Conservation (phyloP, 2,888 invertebrate genomes). For the Spialia ferax region DNA sequence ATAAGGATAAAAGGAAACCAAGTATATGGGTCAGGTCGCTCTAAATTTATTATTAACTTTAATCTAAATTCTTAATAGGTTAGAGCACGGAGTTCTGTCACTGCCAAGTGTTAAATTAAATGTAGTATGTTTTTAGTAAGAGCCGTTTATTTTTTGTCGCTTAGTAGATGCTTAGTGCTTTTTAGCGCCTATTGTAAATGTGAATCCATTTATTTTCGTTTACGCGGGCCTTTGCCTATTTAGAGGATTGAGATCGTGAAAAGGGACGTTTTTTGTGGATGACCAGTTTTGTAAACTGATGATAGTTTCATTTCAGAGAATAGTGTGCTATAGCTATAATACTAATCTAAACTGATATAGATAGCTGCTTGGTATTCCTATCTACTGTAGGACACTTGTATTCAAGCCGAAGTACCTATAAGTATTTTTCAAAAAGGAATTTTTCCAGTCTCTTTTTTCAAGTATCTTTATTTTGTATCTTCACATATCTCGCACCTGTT, state of each 20-base stretch:
- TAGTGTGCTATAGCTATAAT: neutral
- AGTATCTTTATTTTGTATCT: no score
- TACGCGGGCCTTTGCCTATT: neutral
- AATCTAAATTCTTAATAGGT: neutral
- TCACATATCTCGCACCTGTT: no score
- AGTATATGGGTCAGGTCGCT: neutral
- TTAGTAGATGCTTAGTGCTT: neutral
- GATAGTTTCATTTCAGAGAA: neutral
- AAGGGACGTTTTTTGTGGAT: neutral
- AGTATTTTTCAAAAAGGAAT: no score
- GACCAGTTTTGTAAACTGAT: neutral
- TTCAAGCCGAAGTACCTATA: no score
- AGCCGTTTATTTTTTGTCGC: neutral
- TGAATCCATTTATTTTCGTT: neutral
- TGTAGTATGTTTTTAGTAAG: neutral
- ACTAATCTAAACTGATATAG: no score
- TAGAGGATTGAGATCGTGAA: neutral
- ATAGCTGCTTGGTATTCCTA: no score
- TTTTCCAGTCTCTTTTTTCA: no score
- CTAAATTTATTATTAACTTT: neutral
- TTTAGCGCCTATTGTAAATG: neutral
- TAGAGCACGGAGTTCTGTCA: neutral
- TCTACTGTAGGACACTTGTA: no score
- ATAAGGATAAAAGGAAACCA: neutral
- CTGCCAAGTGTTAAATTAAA: slow-evolving; percentile 2